Evolutionary conservation across 2,888 invertebrate genomes (phyloP).

Genomic region (Leptothorax acervorum): DNA sequence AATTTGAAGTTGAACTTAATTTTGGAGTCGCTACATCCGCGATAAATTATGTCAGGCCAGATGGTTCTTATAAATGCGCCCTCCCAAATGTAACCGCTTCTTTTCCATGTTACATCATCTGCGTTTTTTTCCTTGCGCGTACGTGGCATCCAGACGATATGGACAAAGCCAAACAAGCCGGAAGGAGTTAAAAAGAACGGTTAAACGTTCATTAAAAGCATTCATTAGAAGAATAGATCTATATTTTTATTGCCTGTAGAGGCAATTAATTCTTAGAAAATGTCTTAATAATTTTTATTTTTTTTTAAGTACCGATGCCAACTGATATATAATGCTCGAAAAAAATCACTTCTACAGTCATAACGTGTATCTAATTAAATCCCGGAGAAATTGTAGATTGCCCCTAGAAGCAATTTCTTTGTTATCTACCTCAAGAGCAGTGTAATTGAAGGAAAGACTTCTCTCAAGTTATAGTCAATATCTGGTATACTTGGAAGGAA

Average conservation of each 20-base stretch:
- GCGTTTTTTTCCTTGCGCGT: constrained; percentile 38
- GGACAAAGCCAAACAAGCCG: constrained; percentile 36
- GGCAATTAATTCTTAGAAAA: neutral
- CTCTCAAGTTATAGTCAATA: too few species aligned
- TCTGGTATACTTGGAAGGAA: neutral
- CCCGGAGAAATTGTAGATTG: neutral
- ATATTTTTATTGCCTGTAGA: neutral
- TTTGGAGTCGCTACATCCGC: constrained; percentile 26
- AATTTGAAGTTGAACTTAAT: constrained; percentile 13
- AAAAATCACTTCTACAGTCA: neutral
- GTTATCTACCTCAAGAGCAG: neutral
- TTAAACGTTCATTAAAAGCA: constrained; percentile 33
- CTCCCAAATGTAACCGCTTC: constrained; percentile 13
- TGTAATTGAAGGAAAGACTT: neutral
- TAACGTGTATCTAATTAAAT: neutral
- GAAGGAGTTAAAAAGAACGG: neutral
- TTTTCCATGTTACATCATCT: constrained; percentile 57
- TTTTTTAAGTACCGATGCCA: neutral
- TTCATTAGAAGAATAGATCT: neutral
- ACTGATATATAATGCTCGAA: neutral
- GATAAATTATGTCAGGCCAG: constrained; percentile 39
- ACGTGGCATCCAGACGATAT: constrained; percentile 48
- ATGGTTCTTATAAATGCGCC: constrained; percentile 23
- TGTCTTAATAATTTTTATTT: neutral
- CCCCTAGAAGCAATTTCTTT: neutral